Evolutionary conservation across 1,140 invertebrate genomes (phyloP), one percentile per base, ranked within the genome.

Genomic region (Neoseiulus cucumeris): DNA sequence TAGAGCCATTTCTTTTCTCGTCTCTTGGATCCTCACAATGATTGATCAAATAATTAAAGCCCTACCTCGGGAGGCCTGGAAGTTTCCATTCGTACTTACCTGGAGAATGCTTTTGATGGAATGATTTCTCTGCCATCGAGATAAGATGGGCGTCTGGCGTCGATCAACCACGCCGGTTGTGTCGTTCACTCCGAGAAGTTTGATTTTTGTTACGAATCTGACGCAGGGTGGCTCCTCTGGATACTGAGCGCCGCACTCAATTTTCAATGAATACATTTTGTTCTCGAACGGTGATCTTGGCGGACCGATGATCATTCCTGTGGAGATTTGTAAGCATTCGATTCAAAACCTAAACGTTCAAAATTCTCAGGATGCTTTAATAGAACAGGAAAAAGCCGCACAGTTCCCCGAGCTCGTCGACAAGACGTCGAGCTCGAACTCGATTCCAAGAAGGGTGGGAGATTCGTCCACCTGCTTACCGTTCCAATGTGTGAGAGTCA

Each of bases 241-340:
- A 80, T 98, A 98, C 77, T 85, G 85, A 72, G 85, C 84, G 70
- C 91, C 91, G 80, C 94, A 98, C 80, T 94, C 91, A 78, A 98
- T 87, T 83, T 91, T 94, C 75, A 98, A 83, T 77, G 89, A 94
- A 79, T 97, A 98, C 85, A 98, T 98, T 76, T 92, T 85, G 83
- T 95, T 93, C 83, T 98, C 95, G 82, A 91, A 98, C 51, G 89
- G 89, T 71, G 93, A 97, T 87, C 97, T 81, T 69, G 91, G 90
- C 72, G 95, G 95, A 70, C 95, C 95, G 79, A 98, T 95, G 73
- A 98, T 97, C 88, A 96, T 97, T 67, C 92, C 92, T 75, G 89
- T 17, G 17, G 51, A 20, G n/a, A n/a, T n/a, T n/a, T n/a, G n/a
- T n/a, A n/a, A n/a, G n/a, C n/a, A n/a, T n/a, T n/a, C n/a, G n/a